These are phyloP conservation scores for Drosophila aff. DNA, from an alignment of 1,140 invertebrate genomes.

Conservation along the genomic window DNA sequence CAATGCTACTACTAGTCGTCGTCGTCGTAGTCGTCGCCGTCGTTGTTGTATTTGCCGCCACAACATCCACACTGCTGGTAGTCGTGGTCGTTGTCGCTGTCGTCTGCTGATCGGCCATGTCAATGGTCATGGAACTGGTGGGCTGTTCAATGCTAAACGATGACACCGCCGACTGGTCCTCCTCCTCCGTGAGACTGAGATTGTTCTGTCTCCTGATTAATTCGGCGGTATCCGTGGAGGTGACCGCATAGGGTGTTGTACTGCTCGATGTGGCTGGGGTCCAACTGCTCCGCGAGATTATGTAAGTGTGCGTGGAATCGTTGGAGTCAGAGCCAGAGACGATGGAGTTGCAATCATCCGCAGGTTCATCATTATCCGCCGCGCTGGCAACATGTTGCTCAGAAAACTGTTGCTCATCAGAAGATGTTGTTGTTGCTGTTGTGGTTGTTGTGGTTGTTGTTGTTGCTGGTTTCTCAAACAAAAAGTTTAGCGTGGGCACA, in stretches of 20 bases:
- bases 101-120: slow-evolving; percentile 68
- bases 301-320: slow-evolving; percentile 67
- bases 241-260: slow-evolving; percentile 65
- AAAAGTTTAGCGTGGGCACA: slow-evolving; percentile 74
- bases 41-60: slow-evolving; percentile 41
- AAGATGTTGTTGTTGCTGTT: neutral
- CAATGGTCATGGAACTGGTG: slow-evolving; percentile 80
- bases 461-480: slow-evolving; percentile 40
- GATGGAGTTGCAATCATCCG: slow-evolving; percentile 39
- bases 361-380: slow-evolving; percentile 27
- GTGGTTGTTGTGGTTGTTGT: neutral
- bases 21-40: slow-evolving; percentile 22
- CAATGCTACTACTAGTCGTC: slow-evolving; percentile 75
- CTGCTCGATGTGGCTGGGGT: slow-evolving; percentile 57
- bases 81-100: slow-evolving; percentile 43
- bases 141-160: slow-evolving; percentile 74
- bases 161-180: slow-evolving; percentile 65
- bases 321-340: slow-evolving; percentile 43
- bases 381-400: slow-evolving; percentile 54
- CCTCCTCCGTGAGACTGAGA: slow-evolving; percentile 68
- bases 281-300: slow-evolving; percentile 73
- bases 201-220: slow-evolving; percentile 70
- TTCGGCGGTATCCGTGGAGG: slow-evolving; percentile 71
- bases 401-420: slow-evolving; percentile 3
- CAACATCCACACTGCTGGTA: slow-evolving; percentile 43